Evolutionary conservation across 2,113 vertebrate species (phyloP), one percentile per base, ranked within the genome.

Genomic region (Ceyx cyanopectus): DNA sequence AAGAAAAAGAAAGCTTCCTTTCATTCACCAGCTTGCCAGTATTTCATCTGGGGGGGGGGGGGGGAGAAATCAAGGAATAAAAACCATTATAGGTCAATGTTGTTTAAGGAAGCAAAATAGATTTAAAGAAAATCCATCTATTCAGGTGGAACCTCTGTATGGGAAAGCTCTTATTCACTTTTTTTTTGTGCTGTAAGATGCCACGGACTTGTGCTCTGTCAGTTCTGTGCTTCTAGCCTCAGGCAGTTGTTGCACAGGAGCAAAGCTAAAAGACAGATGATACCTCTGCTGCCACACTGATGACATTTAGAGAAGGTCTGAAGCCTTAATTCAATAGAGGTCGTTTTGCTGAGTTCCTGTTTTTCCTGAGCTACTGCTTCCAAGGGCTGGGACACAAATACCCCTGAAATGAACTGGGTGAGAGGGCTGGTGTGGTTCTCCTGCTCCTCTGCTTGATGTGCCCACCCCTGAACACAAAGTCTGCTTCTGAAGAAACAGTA

Each of bases 11-110:
- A 84, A 18, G 10, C 51, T 92, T 77, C 61, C 32, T 6, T 77
- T 78, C 61, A 61, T 50, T 60, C 3, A 1, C 63, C 69, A 69
- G 40, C 51, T 78, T 90, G 19, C 18, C 40, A 50, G 30, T 30
- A 72, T 15, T 58, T 78, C 32, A 70, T 78, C 7, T 92, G 24
- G 8, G n/a, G 23, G 46, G 24, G 8, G n/a, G 23, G 46, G 11
- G 10, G 10, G n/a, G 45, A 74, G 56, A 82, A 69, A 73, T 68
- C 43, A 90, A 81, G 85, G 54, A 77, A 78, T 92, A 67, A 85
- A 34, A 29, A 85, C n/a, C 12, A n/a, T 56, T 56, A 34, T 26
- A 56, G 27, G 30, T 48, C 60, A 77, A 30, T 40, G 43, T 7
- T 68, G 32, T 61, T 88, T 65, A 46, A 77, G 45, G 80, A 83